Base-by-base conservation (phyloP, 1,140 invertebrate species). In the Dryas iulia region DNA sequence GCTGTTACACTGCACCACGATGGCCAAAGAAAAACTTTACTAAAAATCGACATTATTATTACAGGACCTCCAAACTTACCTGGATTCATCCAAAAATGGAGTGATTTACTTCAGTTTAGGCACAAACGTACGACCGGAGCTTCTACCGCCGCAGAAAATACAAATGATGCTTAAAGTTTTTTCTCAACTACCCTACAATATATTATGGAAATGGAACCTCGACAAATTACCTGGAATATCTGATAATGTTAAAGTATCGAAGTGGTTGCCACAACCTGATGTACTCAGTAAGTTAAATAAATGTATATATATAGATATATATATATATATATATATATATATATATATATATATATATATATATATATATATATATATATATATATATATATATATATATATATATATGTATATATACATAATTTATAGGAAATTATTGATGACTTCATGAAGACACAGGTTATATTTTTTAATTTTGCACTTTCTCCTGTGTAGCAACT, bases 21-120 rank as follows among this genome's bases (percentile, higher is more conserved):
- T n/a, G n/a, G n/a, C n/a, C n/a, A n/a, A n/a, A n/a, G n/a, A n/a
- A n/a, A n/a, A n/a, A n/a, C n/a, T n/a, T n/a, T n/a, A n/a, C n/a
- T n/a, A n/a, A n/a, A n/a, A n/a, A n/a, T n/a, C 8, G 18, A 47
- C 14, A 18, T 21, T 47, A 2, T 24, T 23, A 21, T 76, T 79
- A 6, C 59, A 81, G 84, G 90, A 94, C 62, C 76, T 94, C n/a
- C 71, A 93, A 78, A 72, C 91, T 7, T 93, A 92, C 58, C 66
- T 95, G 10, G 91, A 94, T 26, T 85, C 91, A 8, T 81, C 92
- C 18, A 77, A 93, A 56, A 60, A 73, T 3, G 94, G 94, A 1
- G 92, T 93, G 1, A 92, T 95, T 33, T 77, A 94, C 60, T 94
- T 95, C 71, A 94, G 94, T 74, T 84, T 95, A 65, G 94, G 94